Evolutionary conservation across 2,113 vertebrate species (phyloP), one percentile per base, ranked within the genome.

Genomic region (Microcebus griseorufus): DNA sequence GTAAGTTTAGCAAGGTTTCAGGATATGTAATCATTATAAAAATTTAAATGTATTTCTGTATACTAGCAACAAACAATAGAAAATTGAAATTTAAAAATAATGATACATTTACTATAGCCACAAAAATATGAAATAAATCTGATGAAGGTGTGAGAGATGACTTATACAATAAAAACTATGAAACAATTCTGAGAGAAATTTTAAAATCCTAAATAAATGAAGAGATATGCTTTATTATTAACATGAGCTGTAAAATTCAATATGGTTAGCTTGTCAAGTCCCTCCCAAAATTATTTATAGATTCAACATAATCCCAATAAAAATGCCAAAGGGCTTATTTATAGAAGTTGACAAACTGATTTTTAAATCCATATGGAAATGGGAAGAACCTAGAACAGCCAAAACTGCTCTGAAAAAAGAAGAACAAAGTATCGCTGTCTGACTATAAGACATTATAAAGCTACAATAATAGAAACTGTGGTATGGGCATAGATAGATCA

Each of bases 91-190:
- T 39, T 58, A 17, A 51, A 80, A 48, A 51, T 55, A 48, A 42
- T 18, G 27, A 45, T 9, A 48, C 32, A 48, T 51, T 55, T 45
- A 23, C 6, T 58, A 20, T 27, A 42, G 20, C 25, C 34, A 14
- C 34, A 25, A 53, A 64, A 51, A 39, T 62, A 9, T 27, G 51
- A 87, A 58, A 34, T 42, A 22, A 72, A 62, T 58, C 23, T 6
- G 51, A 69, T 14, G 22, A 60, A 48, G 48, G 27, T 17, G 8
- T 5, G 27, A 13, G 18, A 62, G 18, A 58, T 58, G 55, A 48
- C 0, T 34, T 58, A 2, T 6, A 76, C 9, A 37, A 0, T 81
- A 42, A 32, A 60, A 73, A 80, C 34, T 9, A 45, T 1, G 25
- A 32, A 86, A 73, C 23, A 20, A 27, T n/a, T 62, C 34, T 60